Conservation (phyloP, 2,888 invertebrate species). For the Thereva unica region DNA sequence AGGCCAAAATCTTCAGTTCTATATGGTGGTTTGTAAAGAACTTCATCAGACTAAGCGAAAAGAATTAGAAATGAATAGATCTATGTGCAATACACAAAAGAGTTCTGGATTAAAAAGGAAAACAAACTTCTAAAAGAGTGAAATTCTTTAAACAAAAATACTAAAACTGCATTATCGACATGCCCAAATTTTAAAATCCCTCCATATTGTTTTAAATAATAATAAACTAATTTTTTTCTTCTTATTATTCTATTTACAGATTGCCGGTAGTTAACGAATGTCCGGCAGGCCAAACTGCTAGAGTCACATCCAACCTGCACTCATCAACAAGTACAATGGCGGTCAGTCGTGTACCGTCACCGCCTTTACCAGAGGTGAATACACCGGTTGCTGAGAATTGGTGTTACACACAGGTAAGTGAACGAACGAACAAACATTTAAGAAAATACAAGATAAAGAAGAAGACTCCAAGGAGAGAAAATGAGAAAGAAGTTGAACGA, state of each 20-base stretch:
- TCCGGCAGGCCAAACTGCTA: conserved; percentile 81
- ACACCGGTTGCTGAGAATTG: conserved; percentile 99
- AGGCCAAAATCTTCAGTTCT: too few relatives aligned
- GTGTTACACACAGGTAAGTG: conserved; percentile 97
- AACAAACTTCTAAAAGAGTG: too few relatives aligned
- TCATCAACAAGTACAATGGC: conserved; percentile 89
- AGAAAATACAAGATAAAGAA: too few relatives aligned
- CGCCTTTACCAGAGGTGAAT: conserved; percentile 91
- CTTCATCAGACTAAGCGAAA: too few relatives aligned
- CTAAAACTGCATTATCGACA: too few relatives aligned
- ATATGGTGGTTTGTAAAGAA: too few relatives aligned
- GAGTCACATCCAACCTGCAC: conserved; percentile 81
- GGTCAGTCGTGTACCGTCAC: conserved; percentile 95
- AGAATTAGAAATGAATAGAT: too few relatives aligned
- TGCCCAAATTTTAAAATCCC: background rate
- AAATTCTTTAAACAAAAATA: too few relatives aligned
- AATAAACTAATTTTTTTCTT: conserved; percentile 25
- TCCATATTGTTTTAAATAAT: background rate
- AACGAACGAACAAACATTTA: background rate
- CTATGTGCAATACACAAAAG: too few relatives aligned
- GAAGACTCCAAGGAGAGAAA: too few relatives aligned
- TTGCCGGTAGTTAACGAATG: conserved; percentile 77
- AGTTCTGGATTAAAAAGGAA: too few relatives aligned
- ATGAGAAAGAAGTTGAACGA: too few relatives aligned
- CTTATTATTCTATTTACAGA: conserved; percentile 62